These are phyloP conservation scores for Indicator indicator DNA, from an alignment of 2,113 vertebrate species.

Conservation along the genomic window DNA sequence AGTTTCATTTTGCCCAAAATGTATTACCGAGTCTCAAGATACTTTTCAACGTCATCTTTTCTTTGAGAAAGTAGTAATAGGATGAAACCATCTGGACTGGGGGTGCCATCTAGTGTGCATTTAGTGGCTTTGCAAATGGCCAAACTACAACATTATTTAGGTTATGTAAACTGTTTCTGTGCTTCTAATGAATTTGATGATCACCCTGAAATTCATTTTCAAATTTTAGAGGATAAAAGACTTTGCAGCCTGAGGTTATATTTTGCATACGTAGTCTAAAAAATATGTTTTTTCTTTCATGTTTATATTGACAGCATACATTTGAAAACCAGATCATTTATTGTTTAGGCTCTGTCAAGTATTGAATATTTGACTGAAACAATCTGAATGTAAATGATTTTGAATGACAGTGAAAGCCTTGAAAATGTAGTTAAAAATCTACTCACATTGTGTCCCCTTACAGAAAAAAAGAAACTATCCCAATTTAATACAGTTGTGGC, in stretches of 20 bases:
- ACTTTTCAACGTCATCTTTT: background rate
- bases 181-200: slow-evolving; percentile 1
- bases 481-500: background rate
- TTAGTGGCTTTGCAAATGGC: background rate
- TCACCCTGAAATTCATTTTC: background rate
- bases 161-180: background rate
- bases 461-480: background rate
- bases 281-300: slow-evolving; percentile 14
- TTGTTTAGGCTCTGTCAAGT: background rate
- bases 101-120: slow-evolving; percentile 68
- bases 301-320: background rate
- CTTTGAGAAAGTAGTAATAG: background rate
- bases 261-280: background rate
- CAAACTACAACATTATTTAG: background rate
- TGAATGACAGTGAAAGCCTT: background rate
- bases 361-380: background rate
- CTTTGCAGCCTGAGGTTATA: background rate
- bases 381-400: background rate
- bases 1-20: background rate
- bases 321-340: background rate
- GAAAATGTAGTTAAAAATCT: background rate
- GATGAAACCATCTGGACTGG: background rate
- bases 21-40: background rate
- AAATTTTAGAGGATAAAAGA: slow-evolving; percentile 4
- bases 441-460: background rate